Percentiles rank a stretch among this genome's conserved stretches.
Conservation (phyloP, 2,797 vertebrate species). For the Limosa lapponica region DNA sequence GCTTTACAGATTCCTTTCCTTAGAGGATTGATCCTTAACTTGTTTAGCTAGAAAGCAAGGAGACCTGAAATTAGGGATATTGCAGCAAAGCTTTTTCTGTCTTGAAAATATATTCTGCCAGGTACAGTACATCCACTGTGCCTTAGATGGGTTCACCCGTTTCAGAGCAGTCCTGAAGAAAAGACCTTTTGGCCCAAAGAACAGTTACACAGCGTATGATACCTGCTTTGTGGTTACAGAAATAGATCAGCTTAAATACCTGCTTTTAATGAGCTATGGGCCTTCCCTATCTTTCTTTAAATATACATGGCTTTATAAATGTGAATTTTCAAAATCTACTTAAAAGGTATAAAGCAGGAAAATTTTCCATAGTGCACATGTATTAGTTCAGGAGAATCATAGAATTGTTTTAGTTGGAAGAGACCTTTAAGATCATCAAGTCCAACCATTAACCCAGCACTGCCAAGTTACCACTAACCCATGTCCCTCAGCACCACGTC, state of each 20-base stretch:
- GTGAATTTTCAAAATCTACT: background rate
- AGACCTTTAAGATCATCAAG: background rate
- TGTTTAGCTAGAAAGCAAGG: background rate
- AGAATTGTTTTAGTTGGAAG: background rate
- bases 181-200: background rate
- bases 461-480: background rate
- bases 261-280: background rate
- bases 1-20: background rate
- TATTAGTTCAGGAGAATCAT: background rate
- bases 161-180: background rate
- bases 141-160: background rate
- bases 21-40: background rate
- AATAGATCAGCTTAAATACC: conserved; percentile 16
- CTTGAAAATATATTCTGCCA: background rate
- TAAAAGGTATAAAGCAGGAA: background rate
- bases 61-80: background rate
- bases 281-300: background rate
- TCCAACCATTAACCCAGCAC: background rate
- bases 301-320: background rate
- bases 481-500: background rate
- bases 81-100: background rate
- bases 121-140: background rate
- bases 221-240: background rate
- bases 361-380: background rate
- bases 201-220: background rate